Base-by-base conservation (phyloP, 2,797 vertebrate species). In the Tragopan temminckii region DNA sequence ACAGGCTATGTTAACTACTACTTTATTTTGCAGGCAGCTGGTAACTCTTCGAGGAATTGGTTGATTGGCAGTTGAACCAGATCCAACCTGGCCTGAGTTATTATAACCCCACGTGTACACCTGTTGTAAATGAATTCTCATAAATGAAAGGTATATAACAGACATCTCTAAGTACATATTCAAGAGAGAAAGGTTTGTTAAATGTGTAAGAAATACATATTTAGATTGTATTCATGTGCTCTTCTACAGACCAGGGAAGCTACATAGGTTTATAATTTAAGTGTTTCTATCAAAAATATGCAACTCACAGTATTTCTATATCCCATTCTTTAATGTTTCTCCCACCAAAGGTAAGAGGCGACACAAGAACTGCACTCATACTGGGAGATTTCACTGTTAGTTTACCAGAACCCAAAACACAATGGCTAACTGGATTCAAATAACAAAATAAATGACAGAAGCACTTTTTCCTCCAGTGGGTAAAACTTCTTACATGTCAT, bases 61-160 rank as follows among this genome's bases (percentile, higher is more conserved):
- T 21, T 99, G 99, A 97, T 99, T 99, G 95, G 99, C 99, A n/a
- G 99, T 99, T 35, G 99, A 99, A 21, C 99, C 99, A 27, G 99
- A 99, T 35, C 99, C 99, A 58, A 99, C 99, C 97, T 99, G 99
- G 64, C 99, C 99, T 0, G 99, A 99, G 97, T 99, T 99, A 96
- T 99, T 99, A 97, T 99, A 99, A 70, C 99, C 99, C 99, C 99
- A 99, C 0, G 99, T 99, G 74, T 98, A 99, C 8, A 99, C 99
- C 99, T 99, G 87, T 87, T 55, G 81, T 80, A 96, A 82, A 69
- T 77, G 57, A 95, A 80, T 46, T 50, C 31, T 77, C 43, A 76
- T 29, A 50, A 50, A 75, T 78, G n/a, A 46, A 23, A n/a, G 38
- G 18, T 45, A 13, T 9, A 13, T 27, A 90, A 84, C 7, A 59